Percentiles rank a stretch among this genome's conserved stretches.
These are phyloP conservation scores for Drosophila mulleri DNA, from an alignment of 2,888 invertebrate species.

Conservation along the genomic window DNA sequence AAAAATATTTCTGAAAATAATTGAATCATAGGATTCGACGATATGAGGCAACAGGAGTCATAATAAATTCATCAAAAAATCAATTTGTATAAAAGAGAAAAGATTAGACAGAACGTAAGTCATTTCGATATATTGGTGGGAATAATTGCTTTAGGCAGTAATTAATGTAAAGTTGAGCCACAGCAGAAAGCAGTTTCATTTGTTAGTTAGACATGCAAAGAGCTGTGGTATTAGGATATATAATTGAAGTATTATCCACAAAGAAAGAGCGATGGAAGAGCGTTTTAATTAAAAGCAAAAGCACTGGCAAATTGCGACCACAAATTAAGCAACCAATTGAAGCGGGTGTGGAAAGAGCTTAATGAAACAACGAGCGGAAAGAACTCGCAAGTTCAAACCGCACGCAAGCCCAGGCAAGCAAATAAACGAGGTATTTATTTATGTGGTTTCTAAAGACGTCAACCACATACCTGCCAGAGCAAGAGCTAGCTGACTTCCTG, in stretches of 20 bases:
- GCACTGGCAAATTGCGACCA: constrained; percentile 64
- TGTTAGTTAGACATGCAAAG: constrained; percentile 21
- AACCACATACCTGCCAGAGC: constrained; percentile 17
- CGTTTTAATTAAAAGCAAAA: constrained; percentile 77
- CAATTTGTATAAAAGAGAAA: no score
- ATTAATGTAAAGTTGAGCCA: no score
- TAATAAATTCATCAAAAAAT: no score
- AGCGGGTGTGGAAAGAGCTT: constrained; percentile 56
- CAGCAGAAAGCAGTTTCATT: constrained; percentile 2
- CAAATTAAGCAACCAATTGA: constrained; percentile 80
- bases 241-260: constrained; percentile 34
- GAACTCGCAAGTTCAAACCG: constrained; percentile 23
- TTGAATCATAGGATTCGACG: not conserved
- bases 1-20: constrained; percentile 17
- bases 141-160: not conserved
- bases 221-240: constrained; percentile 22
- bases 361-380: constrained; percentile 55
- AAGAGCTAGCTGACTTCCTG: constrained; percentile 3
- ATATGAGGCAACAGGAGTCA: not conserved
- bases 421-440: constrained; percentile 79
- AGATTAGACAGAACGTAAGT: not conserved
- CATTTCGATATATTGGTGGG: not conserved
- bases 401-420: constrained; percentile 57
- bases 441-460: constrained; percentile 64
- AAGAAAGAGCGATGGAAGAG: constrained; percentile 18